Percentiles rank a stretch among this genome's conserved stretches.
Conservation (phyloP, 2,888 invertebrate genomes). For the Harpagoxenus sublaevis region DNA sequence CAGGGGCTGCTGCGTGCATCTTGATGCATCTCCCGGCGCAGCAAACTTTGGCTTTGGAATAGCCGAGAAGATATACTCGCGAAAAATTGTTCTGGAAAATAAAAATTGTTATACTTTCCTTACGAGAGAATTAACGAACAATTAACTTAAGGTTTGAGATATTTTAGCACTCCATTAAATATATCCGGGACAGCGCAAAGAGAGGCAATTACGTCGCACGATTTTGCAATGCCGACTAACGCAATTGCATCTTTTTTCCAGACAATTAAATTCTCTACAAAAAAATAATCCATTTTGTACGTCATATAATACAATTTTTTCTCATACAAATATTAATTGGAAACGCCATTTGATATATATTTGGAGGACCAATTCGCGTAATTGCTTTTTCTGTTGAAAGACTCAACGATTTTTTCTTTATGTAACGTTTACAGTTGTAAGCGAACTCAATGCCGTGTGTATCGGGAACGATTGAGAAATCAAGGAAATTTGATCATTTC, state of each 20-base stretch:
- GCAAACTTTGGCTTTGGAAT: constrained; percentile 2
- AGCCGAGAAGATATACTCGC: background rate
- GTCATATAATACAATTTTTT: background rate
- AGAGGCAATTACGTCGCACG: background rate
- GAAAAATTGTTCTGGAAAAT: background rate
- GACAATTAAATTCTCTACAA: background rate
- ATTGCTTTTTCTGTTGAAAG: background rate
- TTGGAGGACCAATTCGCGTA: background rate
- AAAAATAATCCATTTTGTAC: background rate
- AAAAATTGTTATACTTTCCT: background rate
- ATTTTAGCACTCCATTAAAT: background rate
- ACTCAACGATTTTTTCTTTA: background rate
- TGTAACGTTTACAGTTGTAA: background rate
- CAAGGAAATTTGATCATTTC: background rate
- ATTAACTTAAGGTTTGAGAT: background rate
- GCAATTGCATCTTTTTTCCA: background rate
- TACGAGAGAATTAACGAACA: background rate
- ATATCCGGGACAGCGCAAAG: background rate
- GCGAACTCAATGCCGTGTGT: background rate
- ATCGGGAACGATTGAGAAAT: background rate
- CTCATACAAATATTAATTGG: background rate
- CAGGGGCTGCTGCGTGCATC: constrained; percentile 50
- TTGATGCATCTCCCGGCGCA: constrained; percentile 47
- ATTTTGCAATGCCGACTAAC: background rate
- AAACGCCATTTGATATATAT: constrained; percentile 3